These are phyloP conservation scores for Brachionus calyciflorus DNA, from an alignment of 1,140 invertebrate species.

Conservation along the genomic window DNA sequence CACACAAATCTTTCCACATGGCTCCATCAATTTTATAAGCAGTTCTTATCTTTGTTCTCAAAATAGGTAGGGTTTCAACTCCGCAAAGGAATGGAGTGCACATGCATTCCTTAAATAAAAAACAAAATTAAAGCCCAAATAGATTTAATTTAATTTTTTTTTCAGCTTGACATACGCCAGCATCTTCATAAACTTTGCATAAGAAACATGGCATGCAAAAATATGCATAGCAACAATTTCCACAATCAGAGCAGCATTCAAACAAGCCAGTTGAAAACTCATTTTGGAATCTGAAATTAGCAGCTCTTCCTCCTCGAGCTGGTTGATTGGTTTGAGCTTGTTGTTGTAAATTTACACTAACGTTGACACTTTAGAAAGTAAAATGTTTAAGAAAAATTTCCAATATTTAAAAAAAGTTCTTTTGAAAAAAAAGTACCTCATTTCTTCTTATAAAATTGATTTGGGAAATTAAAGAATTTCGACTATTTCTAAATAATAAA, in stretches of 20 bases:
- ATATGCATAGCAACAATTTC: not conserved
- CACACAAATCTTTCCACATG: not conserved
- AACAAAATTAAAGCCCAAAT: not conserved
- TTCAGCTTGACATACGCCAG: not conserved
- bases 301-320: too few relatives aligned
- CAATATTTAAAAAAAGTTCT: too few relatives aligned
- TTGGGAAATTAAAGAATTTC: too few relatives aligned
- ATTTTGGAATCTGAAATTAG: not conserved
- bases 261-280: not conserved
- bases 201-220: not conserved
- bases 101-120: not conserved
- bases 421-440: too few relatives aligned
- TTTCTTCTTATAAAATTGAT: too few relatives aligned
- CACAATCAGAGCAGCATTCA: not conserved
- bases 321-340: too few relatives aligned
- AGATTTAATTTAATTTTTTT: not conserved
- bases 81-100: not conserved
- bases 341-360: too few relatives aligned
- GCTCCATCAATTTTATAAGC: not conserved
- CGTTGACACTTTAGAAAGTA: too few relatives aligned
- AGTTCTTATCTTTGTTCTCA: not conserved
- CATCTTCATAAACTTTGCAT: not conserved
- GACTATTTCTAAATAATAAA: too few relatives aligned
- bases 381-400: too few relatives aligned
- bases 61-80: not conserved